Evolutionary conservation across 2,113 vertebrate species (phyloP).

Genomic region (Mugil cephalus): DNA sequence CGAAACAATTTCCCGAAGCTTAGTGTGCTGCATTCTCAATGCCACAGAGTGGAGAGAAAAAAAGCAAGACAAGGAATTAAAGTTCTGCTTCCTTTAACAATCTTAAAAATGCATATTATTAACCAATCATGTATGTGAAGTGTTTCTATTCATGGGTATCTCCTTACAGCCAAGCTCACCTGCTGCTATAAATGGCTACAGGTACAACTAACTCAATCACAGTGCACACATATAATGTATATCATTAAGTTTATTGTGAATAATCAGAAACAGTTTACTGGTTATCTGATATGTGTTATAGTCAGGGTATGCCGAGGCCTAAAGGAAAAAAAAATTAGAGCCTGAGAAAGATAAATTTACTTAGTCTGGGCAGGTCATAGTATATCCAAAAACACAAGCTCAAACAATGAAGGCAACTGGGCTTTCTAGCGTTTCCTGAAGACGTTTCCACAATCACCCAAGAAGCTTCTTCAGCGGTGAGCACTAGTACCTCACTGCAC

Average conservation of each 20-base stretch:
- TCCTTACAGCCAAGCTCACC: no score
- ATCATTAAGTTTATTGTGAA: not conserved
- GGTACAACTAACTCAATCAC: no score
- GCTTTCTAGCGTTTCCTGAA: no score
- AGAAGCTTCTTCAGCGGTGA: not conserved
- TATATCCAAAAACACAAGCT: not conserved
- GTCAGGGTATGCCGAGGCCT: no score
- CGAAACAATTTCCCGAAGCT: slow-evolving; percentile 6
- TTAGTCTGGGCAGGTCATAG: no score
- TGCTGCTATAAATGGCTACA: no score
- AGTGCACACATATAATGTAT: not conserved
- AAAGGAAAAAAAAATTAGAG: no score
- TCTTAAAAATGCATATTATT: not conserved
- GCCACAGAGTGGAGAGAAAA: not conserved
- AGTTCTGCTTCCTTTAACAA: not conserved
- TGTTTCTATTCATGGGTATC: not conserved
- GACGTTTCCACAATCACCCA: no score
- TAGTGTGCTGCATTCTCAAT: slow-evolving; percentile 4
- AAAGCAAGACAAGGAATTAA: not conserved
- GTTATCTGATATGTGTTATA: no score
- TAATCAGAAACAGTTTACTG: no score
- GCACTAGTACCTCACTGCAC: not conserved
- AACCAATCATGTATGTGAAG: not conserved
- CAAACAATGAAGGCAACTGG: no score
- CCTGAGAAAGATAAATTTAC: no score